Base-by-base conservation (phyloP, 2,888 invertebrate genomes). In the Shargacucullia verbasci region DNA sequence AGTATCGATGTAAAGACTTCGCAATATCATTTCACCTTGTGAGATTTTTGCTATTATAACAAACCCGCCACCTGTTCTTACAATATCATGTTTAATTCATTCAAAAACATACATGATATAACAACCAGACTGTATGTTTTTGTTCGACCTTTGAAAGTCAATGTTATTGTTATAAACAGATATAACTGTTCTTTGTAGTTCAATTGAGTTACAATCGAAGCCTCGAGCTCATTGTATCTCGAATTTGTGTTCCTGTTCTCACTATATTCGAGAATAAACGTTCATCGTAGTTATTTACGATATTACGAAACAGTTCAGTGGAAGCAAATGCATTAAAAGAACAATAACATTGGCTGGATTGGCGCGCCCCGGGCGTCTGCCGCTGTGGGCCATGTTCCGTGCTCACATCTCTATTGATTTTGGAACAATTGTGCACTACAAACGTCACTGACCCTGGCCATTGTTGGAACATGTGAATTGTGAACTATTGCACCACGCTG, bases 371-470 rank as follows among this genome's bases (percentile, higher is more conserved):
- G 48, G 58, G 75, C 68, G 46, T 47, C 53, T 29, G 60, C 53
- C 35, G 81, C 84, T 85, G 82, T 82, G 69, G 73, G 50, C 66
- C 55, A 47, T 59, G 64, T 64, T 70, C 73, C 37, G 47, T 12
- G 38, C 39, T 81, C 78, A 74, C 61, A 68, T 59, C 61, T 63
- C 82, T 85, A 85, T 81, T 80, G 80, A 79, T 83, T 82, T 81
- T 78, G 78, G 78, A 81, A 80, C 81, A 80, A 81, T 81, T 80
- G 76, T 70, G 68, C 70, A 73, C 39, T 53, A 45, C 70, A 72
- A 76, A 74, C 77, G 71, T 67, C 65, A 76, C 54, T 79, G 81
- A 82, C 83, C 82, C 80, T 80, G 75, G 52, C 54, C 58, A 79
- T 81, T 80, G 80, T 81, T 68, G 65, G 47, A 48, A 54, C 64